Conservation (phyloP, 2,888 invertebrate genomes). For the Amaurobius ferox region DNA sequence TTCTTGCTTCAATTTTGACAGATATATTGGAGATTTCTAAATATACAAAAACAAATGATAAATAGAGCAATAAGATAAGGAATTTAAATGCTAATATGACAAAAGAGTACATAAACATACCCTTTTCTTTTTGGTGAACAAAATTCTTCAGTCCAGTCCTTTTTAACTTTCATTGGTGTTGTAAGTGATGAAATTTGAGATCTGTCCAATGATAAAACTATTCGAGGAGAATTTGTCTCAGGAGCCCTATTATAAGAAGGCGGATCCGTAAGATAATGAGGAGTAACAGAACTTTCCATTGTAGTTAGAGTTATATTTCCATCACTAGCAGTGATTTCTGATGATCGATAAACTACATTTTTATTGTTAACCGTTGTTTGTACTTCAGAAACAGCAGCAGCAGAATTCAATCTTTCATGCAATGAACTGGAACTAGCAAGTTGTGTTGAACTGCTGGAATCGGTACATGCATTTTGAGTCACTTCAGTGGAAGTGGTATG, state of each 20-base stretch:
- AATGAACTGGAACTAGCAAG: neutral
- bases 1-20: too few species aligned
- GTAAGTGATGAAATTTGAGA: slow-evolving; percentile 47
- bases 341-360: slow-evolving; percentile 21
- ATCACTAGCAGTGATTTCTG: slow-evolving; percentile 21
- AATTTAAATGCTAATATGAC: too few species aligned
- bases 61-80: too few species aligned
- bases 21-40: too few species aligned
- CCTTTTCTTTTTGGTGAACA: slow-evolving; percentile 56
- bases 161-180: slow-evolving; percentile 45
- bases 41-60: too few species aligned
- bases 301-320: slow-evolving; percentile 11
- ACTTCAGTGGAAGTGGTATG: too few species aligned
- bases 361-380: slow-evolving; percentile 33
- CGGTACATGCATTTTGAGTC: too few species aligned
- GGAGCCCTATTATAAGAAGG: slow-evolving; percentile 43
- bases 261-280: slow-evolving; percentile 30
- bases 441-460: too few species aligned
- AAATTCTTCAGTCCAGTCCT: slow-evolving; percentile 22
- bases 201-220: slow-evolving; percentile 45
- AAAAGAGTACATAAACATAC: too few species aligned
- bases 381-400: neutral
- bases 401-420: neutral
- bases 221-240: slow-evolving; percentile 50
- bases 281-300: slow-evolving; percentile 31